A percentile compares a stretch with the other conserved stretches of the same genome.
Evolutionary conservation across 2,113 vertebrate species (phyloP).

Genomic region (Craseonycteris thonglongyai): DNA sequence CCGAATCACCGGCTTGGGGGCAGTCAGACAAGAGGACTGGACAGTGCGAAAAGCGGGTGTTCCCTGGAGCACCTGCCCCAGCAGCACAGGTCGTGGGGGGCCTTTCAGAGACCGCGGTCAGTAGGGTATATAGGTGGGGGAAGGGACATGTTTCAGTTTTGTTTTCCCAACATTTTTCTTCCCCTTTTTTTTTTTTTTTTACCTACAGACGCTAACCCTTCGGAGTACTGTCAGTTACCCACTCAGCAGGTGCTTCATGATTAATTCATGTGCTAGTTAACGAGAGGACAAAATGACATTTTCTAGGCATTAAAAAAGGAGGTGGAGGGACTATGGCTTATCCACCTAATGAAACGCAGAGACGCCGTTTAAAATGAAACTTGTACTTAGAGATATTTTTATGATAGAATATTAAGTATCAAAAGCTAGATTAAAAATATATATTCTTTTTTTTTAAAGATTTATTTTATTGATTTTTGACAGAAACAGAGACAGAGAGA

Average conservation of each 20-base stretch:
- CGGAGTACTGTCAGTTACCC: neutral
- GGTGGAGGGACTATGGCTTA: neutral
- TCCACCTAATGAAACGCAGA: neutral
- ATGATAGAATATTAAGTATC: neutral
- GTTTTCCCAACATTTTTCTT: neutral
- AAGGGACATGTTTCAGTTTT: neutral
- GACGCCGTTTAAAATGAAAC: neutral
- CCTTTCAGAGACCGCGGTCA: neutral
- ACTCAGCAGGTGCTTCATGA: neutral
- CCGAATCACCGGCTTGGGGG: neutral
- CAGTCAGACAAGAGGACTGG: neutral
- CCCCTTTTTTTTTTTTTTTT: too few relatives aligned
- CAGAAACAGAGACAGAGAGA: too few relatives aligned
- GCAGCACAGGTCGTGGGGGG: fast-evolving
- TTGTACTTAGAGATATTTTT: neutral
- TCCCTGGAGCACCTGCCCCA: neutral
- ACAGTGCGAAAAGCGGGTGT: neutral
- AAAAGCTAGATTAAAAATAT: neutral
- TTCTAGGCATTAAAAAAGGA: neutral
- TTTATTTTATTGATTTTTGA: too few relatives aligned
- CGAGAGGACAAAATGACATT: neutral
- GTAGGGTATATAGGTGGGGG: neutral
- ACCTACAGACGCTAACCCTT: neutral
- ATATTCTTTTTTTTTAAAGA: too few relatives aligned
- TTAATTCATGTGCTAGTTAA: neutral